phyloP scores from a whole-genome alignment of 2,113 vertebrate genomes.

The Eolophus roseicapilla region DNA sequence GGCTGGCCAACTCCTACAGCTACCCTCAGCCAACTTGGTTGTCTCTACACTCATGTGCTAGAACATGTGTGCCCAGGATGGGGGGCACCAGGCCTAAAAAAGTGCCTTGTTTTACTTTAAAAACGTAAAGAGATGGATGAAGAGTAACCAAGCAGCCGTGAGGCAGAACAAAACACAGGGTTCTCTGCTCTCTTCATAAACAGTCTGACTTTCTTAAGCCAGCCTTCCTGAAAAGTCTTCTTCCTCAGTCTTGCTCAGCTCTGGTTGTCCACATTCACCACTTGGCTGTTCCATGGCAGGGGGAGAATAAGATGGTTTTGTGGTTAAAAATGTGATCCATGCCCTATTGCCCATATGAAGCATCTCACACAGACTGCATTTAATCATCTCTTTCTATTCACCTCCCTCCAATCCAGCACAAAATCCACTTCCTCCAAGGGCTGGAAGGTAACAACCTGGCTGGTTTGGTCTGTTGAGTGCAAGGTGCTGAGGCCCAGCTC shows the following conservation, averaged over 20 bases:
- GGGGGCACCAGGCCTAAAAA: neutral
- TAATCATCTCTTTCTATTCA: neutral
- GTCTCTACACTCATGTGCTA: neutral
- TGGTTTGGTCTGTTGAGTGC: accelerated
- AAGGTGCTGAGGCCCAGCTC: neutral
- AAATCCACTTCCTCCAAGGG: neutral
- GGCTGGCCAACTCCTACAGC: neutral
- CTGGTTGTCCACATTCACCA: neutral
- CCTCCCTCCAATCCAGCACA: neutral
- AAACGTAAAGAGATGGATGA: neutral
- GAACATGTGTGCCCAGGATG: neutral
- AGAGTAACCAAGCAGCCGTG: neutral
- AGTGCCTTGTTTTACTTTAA: neutral
- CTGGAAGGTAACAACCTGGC: accelerated
- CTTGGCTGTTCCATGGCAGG: neutral
- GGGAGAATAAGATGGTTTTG: neutral
- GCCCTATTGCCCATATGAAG: neutral
- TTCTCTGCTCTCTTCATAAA: neutral
- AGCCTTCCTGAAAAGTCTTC: neutral
- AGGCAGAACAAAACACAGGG: neutral
- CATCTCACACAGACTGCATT: accelerated
- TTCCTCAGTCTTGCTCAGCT: neutral
- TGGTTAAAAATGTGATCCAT: neutral
- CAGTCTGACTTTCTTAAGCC: neutral
- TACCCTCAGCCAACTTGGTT: neutral